Evolutionary conservation across 2,888 invertebrate species (phyloP), one percentile per base, ranked within the genome.

Genomic region (Rhogogaster chlorosoma): DNA sequence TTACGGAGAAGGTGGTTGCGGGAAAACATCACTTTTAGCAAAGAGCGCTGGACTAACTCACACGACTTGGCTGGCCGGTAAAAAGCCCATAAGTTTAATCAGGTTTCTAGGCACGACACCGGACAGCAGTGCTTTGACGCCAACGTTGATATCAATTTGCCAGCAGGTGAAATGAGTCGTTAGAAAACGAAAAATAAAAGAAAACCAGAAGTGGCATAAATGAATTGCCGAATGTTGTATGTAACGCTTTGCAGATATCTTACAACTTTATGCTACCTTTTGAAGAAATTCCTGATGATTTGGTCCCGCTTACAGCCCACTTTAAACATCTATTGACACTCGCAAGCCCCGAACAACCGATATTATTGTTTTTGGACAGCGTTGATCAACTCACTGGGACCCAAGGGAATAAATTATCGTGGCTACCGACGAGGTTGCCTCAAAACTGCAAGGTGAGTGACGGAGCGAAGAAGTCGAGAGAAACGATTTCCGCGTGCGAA

Each of bases 61-160:
- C 10, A 95, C 94, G 57, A 95, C 95, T 77, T 98, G 97, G 97
- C 96, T 97, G 86, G 94, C 95, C 29, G 96, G 96, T 0, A 96
- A 95, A 0, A 96, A 96, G 83, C 98, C 99, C 0, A 96, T 99
- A 29, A 97, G 98, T 92, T 96, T 99, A 86, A 96, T 99, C 85
- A 94, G 99, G 86, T 99, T 99, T 93, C 95, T 99, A 45, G 99
- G 99, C 36, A 99, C 99, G 0, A 99, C 99, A 15, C 99, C 99
- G 0, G 99, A 99, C 93, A 99, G 98, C 88, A 99, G 99, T 88
- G 98, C 98, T 36, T 94, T 99, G 71, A 98, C 98, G 0, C 99
- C 99, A 0, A 97, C 99, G 0, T 95, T 99, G 36, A 98, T 98
- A 87, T 99, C 98, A 57, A 97, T 99, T 87, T 99, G 99, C 93